These are phyloP conservation scores for Noctua janthina DNA, from an alignment of 2,888 invertebrate genomes.

Conservation along the genomic window DNA sequence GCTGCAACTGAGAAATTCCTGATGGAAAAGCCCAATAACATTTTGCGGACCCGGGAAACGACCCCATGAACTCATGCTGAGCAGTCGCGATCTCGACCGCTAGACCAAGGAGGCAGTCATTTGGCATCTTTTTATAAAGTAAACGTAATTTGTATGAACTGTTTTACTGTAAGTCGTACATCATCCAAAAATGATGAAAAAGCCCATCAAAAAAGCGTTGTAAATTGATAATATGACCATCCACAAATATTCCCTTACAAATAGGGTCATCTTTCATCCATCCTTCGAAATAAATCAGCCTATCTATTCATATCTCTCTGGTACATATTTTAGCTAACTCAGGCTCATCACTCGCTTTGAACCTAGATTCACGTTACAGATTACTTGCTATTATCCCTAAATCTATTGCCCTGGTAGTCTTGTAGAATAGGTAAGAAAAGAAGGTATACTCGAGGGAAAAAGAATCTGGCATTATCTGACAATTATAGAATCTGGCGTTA, in stretches of 20 bases:
- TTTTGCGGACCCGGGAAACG: too few relatives aligned
- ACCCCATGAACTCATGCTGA: too few relatives aligned
- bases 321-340: constrained; percentile 40
- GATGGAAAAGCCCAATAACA: too few relatives aligned
- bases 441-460: constrained; percentile 8
- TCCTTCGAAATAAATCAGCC: constrained; percentile 17
- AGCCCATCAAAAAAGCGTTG: background rate
- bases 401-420: constrained; percentile 43
- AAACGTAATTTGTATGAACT: background rate
- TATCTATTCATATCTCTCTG: constrained; percentile 39
- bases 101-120: too few relatives aligned
- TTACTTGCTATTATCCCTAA: constrained; percentile 60
- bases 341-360: constrained; percentile 40
- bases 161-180: background rate
- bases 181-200: background rate
- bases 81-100: too few relatives aligned
- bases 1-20: too few relatives aligned
- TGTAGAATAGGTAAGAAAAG: constrained; percentile 10
- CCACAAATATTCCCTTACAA: constrained; percentile 11
- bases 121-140: background rate
- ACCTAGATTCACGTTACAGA: constrained; percentile 53
- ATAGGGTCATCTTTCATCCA: constrained; percentile 19
- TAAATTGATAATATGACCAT: background rate
- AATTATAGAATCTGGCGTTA: too few relatives aligned
- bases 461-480: too few relatives aligned